Evolutionary conservation across 2,113 vertebrate genomes (phyloP), one percentile per base, ranked within the genome.

Genomic region (Semicossyphus pulcher): DNA sequence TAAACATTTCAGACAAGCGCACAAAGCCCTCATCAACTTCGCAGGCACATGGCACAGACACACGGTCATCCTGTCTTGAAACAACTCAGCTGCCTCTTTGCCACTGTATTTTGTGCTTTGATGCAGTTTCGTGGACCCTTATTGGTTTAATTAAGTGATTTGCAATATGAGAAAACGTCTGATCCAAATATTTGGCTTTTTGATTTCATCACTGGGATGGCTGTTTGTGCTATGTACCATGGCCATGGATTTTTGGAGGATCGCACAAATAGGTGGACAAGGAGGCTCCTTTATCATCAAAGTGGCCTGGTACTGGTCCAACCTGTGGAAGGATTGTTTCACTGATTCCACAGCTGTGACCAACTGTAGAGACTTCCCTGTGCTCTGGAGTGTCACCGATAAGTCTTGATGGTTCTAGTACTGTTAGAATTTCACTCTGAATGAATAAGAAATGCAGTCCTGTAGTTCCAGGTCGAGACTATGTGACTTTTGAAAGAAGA

Each of bases 271-370:
- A 16, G 96, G 97, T 57, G 96, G 96, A 63, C 95, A 95, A 14
- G 97, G 93, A 10, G 94, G 94, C 4, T 91, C 91, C 23, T 92
- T 81, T 42, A 88, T 98, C 84, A 97, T 99, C 91, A 97, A 93
- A 90, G 96, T 95, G 56, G 94, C 95, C 72, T 97, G 96, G 92
- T 96, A 95, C 86, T 98, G 95, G 94, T 96, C 97, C 89, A 98
- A 95, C 79, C 91, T 98, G 57, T 98, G 97, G 97, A 96, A 94
- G 89, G 95, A 95, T 10, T 99, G 97, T 88, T 95, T 93, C 54
- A 96, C 94, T 23, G 96, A 98, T 74, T 95, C 97, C 80, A 95
- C 96, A 0, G 94, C 95, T 1, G 89, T 98, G 60, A 93, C 93
- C 86, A 96, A 95, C 94, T 98, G 97, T 85, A 95, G 93, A 87